Percentiles rank a stretch among this genome's conserved stretches.
Evolutionary conservation across 2,888 invertebrate species (phyloP).

Genomic region (Holacanthella duospinosa): DNA sequence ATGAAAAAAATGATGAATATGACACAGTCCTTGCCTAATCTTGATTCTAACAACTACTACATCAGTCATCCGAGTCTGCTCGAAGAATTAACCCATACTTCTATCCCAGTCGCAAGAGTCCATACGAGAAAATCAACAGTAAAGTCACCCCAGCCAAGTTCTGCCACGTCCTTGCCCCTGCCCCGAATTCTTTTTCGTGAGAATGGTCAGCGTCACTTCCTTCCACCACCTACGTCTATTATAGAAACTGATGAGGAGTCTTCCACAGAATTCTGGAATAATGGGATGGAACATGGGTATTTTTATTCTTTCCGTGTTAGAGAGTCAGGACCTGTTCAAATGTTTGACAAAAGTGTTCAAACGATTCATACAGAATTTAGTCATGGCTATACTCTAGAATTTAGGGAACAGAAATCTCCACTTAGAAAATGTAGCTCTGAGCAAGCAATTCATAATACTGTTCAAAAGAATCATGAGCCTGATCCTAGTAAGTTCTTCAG

Average conservation of each 20-base stretch:
- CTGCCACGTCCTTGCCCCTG: neutral
- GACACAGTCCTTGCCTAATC: slow-evolving; percentile 27
- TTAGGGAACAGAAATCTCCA: neutral
- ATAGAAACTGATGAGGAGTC: neutral
- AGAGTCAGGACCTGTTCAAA: slow-evolving; percentile 36
- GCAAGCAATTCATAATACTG: neutral
- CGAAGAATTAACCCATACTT: slow-evolving; percentile 20
- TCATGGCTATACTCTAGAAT: neutral
- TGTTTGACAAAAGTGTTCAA: slow-evolving; percentile 36
- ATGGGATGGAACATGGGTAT: slow-evolving; percentile 33
- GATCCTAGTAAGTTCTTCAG: neutral
- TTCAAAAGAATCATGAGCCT: neutral
- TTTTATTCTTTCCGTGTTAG: slow-evolving; percentile 37
- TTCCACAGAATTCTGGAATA: slow-evolving; percentile 26
- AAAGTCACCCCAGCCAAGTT: neutral
- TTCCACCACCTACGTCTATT: neutral
- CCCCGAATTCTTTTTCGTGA: neutral
- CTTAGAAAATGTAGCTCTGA: neutral
- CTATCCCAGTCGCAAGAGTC: slow-evolving; percentile 28
- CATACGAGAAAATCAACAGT: slow-evolving; percentile 11
- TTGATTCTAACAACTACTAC: slow-evolving; percentile 17
- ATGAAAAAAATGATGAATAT: neutral
- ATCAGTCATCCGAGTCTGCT: slow-evolving; percentile 18
- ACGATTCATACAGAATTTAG: slow-evolving; percentile 13
- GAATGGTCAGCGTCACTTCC: neutral